A percentile compares a stretch with the other conserved stretches of the same genome.
Conservation (phyloP, 2,888 invertebrate species). For the Eudemis profundana region DNA sequence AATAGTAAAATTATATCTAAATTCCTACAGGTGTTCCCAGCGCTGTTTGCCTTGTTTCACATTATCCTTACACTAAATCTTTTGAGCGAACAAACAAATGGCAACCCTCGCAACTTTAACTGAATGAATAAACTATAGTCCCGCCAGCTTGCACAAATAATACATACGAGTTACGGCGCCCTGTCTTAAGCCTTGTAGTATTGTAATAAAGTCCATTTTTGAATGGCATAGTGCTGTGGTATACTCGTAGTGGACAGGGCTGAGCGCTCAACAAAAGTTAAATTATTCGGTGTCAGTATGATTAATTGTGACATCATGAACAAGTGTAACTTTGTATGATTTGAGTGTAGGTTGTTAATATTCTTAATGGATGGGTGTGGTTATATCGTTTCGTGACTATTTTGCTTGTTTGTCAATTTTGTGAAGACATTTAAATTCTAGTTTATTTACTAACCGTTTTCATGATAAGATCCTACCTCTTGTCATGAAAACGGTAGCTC, state of each 20-base stretch:
- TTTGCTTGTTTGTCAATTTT: background rate
- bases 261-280: conserved; percentile 20
- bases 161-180: background rate
- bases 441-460: no score
- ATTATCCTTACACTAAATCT: conserved; percentile 1
- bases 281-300: conserved; percentile 34
- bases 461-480: no score
- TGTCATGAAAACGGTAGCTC: no score
- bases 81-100: conserved; percentile 1
- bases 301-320: conserved; percentile 38
- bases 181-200: background rate
- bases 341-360: conserved; percentile 20
- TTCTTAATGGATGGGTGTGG: background rate
- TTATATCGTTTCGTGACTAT: background rate
- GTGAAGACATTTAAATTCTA: background rate
- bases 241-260: conserved; percentile 15
- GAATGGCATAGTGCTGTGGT: background rate
- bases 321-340: conserved; percentile 30
- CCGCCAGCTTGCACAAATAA: conserved; percentile 35
- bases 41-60: background rate
- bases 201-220: conserved; percentile 11
- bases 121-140: conserved; percentile 40
- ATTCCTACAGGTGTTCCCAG: background rate
- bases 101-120: conserved; percentile 32
- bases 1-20: background rate